Evolutionary conservation across 1,140 invertebrate species (phyloP), one percentile per base, ranked within the genome.

Genomic region (Lethrus apterus): DNA sequence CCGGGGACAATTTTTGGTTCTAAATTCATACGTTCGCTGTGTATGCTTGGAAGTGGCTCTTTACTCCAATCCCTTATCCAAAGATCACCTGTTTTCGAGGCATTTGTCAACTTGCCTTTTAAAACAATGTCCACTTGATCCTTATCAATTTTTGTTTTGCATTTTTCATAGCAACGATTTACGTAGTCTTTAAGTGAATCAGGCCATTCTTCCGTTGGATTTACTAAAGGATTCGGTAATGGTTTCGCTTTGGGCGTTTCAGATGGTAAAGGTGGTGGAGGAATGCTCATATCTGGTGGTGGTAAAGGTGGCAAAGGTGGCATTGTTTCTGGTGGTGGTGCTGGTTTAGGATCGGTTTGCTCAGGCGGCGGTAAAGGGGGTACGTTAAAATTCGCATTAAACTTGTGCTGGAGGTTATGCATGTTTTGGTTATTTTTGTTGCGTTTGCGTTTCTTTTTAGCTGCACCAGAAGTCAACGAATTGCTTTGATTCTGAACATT

Each of bases 121-220:
- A 98, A 70, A 54, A 92, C 86, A 47, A 91, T 89, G 64, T 94
- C 89, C 42, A 97, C 89, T 64, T 91, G 83, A 74, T 97, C 69
- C 30, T 92, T 89, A 66, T 96, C 89, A 44, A 89, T 77, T 43
- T 80, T 75, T 9, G 87, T 88, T 56, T 80, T 80, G 62, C 90
- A 95, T 69, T 89, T 89, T 24, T 83, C 81, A 73, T 94, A 97
- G 59, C 91, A 93, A 51, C 86, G 79, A 56, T 86, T 83, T 8
- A 96, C 90, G 70, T 94, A 98, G 48, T 85, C 79, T 60, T 86
- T 82, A 18, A 88, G 63, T 44, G 79, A 80, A 36, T 83, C 77
- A 1, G 84, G 84, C 83, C 83, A 86, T 42, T 75, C 73, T 19
- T 65, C 70, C 0, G 73, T 68, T 2, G 73, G 69, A 54, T 69